Conservation (phyloP, 2,888 invertebrate genomes). For the Eumerus sabulonum region DNA sequence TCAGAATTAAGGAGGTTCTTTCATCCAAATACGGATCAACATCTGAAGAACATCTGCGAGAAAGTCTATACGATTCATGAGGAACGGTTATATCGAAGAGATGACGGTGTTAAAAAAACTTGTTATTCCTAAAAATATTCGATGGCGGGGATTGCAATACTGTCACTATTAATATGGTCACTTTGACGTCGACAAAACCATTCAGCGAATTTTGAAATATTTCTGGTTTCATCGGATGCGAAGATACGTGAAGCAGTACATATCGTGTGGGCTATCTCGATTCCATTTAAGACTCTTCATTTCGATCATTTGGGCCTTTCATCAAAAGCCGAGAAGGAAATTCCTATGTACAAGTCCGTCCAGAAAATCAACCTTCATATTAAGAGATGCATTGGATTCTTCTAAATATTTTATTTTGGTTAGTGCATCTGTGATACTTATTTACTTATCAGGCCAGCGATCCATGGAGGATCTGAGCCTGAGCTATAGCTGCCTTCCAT, state of each 20-base stretch:
- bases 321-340: no score
- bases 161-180: slow-evolving; percentile 62
- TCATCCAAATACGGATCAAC: not conserved
- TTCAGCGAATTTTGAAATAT: slow-evolving; percentile 24
- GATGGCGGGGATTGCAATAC: slow-evolving; percentile 41
- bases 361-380: no score
- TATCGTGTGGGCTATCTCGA: slow-evolving; percentile 8
- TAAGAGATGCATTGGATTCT: no score
- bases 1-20: slow-evolving; percentile 10
- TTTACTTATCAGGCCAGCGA: no score
- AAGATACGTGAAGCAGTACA: slow-evolving; percentile 41
- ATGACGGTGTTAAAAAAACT: not conserved
- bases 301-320: slow-evolving; percentile 62
- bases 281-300: slow-evolving; percentile 57
- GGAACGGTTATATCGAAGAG: not conserved
- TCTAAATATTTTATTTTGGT: no score
- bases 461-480: no score
- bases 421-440: no score
- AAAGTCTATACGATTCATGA: slow-evolving; percentile 1
- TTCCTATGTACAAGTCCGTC: no score
- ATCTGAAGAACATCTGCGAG: not conserved
- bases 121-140: slow-evolving; percentile 34
- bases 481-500: no score
- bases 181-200: slow-evolving; percentile 53
- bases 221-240: slow-evolving; percentile 68